Evolutionary conservation across 2,797 vertebrate species (phyloP), one percentile per base, ranked within the genome.

Genomic region (Podarcis lilfordi): DNA sequence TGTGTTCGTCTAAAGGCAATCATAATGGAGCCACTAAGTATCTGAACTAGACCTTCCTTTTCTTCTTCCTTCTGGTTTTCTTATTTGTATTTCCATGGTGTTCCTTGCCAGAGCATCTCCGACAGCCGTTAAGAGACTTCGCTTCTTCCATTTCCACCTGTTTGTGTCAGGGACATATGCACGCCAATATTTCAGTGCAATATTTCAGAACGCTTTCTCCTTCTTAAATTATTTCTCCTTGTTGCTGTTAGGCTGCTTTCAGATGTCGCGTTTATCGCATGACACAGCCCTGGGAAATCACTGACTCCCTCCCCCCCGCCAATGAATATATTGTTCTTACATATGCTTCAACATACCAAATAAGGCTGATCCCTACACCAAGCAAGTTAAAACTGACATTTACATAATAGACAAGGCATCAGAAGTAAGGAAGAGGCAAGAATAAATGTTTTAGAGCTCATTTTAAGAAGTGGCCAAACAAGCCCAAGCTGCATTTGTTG

Each of bases 21-120:
- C 17, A 35, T 27, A 29, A 8, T 72, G 35, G 35, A 23, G 25
- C 4, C 59, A 23, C 13, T 64, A 74, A 40, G 9, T 35, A 27
- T 37, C 23, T 84, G 13, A 75, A 17, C 11, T 37, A 50, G 50
- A 43, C 6, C 10, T 76, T 1, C 7, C 27, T 40, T 6, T 15
- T 61, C 59, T 79, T 84, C 86, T 50, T 15, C 35, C 79, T 86
- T 86, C 45, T 89, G 0, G 81, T 92, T 55, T 83, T 87, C 23
- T 25, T 5, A 85, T 27, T n/a, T 91, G 66, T 92, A 91, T 90
- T 93, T 88, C 90, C 85, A 8, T 78, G 64, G 27, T 29, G 74
- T 80, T 84, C 91, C 81, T 55, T n/a, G 17, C 50, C 88, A 77
- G 89, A 93, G 89, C 45, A 84, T 91, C 94, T 92, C 27, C 88